Percentiles rank a stretch among this genome's conserved stretches.
Conservation (phyloP, 37 sponge, comb jelly and placozoan genomes). For the Aplysina aerophoba region DNA sequence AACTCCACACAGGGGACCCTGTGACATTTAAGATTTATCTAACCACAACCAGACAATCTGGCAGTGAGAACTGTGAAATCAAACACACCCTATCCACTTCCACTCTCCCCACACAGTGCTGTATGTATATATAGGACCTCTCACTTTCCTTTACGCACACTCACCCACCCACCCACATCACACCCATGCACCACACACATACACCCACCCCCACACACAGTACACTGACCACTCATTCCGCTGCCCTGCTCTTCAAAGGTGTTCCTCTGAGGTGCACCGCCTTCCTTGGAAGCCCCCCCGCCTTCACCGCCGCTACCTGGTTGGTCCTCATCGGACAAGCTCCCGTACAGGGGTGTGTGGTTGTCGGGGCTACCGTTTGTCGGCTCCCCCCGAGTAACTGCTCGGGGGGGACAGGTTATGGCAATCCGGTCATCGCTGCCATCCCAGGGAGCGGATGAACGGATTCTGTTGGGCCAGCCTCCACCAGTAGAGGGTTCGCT, state of each 20-base stretch:
- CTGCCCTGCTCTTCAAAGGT: constrained; percentile 16
- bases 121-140: not conserved
- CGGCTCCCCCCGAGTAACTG: not conserved
- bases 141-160: not conserved
- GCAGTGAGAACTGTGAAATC: no score
- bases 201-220: not conserved
- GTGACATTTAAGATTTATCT: no score
- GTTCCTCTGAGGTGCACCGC: not conserved
- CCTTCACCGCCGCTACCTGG: not conserved
- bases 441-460: not conserved
- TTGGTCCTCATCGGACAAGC: not conserved
- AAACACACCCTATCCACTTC: not conserved
- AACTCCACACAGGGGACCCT: no score
- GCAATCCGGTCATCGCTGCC: not conserved
- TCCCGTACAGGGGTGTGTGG: not conserved
- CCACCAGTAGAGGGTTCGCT: not conserved
- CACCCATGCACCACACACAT: constrained; percentile 11
- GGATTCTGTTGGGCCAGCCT: not conserved
- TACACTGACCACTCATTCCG: not conserved
- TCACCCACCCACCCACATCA: not conserved
- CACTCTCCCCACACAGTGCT: constrained; percentile 1
- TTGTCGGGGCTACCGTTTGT: not conserved
- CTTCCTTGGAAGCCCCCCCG: not conserved
- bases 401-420: no score
- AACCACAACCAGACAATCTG: no score